phyloP scores from a whole-genome alignment of 2,797 vertebrate genomes.

The Lutjanus campechanus region DNA sequence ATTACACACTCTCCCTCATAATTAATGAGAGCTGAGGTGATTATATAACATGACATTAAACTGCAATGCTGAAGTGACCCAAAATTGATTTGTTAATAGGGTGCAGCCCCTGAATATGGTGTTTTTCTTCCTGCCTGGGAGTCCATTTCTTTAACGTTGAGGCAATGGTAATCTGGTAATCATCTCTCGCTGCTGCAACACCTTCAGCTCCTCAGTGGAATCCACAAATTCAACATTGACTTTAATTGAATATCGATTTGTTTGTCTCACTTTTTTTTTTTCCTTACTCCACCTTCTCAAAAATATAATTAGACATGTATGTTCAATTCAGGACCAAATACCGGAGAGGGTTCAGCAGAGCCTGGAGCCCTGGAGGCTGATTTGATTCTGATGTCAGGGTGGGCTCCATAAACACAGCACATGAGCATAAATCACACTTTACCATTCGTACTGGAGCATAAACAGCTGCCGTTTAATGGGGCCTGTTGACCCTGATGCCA shows the following conservation, averaged over 20 bases:
- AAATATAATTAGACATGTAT: conserved; percentile 56
- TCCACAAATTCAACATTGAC: conserved; percentile 55
- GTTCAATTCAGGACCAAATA: not conserved
- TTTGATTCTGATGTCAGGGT: conserved; percentile 33
- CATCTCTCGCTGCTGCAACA: conserved; percentile 51
- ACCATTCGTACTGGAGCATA: not conserved
- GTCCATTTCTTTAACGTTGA: conserved; percentile 46
- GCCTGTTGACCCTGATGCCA: not conserved
- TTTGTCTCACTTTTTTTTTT: conserved; percentile 61
- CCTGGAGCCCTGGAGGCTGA: conserved; percentile 18
- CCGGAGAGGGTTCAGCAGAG: conserved; percentile 40
- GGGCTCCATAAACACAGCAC: conserved; percentile 23
- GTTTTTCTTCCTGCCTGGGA: conserved; percentile 45
- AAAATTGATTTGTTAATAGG: conserved; percentile 66
- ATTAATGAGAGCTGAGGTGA: conserved; percentile 64
- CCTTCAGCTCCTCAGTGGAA: conserved; percentile 30
- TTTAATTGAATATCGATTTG: conserved; percentile 85
- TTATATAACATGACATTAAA: conserved; percentile 54
- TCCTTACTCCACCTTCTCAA: conserved; percentile 30
- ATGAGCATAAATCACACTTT: conserved; percentile 50
- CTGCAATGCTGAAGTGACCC: conserved; percentile 49
- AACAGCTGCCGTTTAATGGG: conserved; percentile 11
- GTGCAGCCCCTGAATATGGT: conserved; percentile 53
- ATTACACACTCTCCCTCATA: conserved; percentile 52
- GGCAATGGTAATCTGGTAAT: conserved; percentile 69